Evolutionary conservation across 2,113 vertebrate species (phyloP).

Genomic region (Grantiella picta): DNA sequence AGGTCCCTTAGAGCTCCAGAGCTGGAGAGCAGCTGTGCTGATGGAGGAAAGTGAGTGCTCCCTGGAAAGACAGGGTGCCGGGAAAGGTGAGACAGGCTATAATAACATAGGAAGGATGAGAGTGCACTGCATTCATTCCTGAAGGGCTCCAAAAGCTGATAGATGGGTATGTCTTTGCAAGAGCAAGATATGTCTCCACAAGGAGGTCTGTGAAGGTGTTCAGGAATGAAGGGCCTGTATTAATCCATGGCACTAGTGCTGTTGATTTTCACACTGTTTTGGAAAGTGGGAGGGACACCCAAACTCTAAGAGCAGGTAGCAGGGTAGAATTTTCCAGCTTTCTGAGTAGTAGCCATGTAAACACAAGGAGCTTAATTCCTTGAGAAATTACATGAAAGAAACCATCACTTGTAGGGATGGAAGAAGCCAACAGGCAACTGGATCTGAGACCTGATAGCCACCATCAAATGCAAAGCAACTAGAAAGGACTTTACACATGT

Average conservation of each 20-base stretch:
- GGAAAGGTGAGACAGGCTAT: too few relatives aligned
- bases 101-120: not conserved
- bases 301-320: not conserved
- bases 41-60: not conserved
- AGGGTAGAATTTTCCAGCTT: not conserved
- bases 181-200: not conserved
- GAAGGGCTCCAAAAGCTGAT: not conserved
- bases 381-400: not conserved
- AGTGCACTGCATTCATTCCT: not conserved
- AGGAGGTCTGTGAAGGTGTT: not conserved
- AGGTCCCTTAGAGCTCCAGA: not conserved
- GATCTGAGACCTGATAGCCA: not conserved
- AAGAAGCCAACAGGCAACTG: not conserved
- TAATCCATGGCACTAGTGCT: not conserved
- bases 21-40: not conserved
- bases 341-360: rapidly evolving
- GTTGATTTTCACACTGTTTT: not conserved
- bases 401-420: not conserved
- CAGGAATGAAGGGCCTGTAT: not conserved
- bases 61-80: rapidly evolving
- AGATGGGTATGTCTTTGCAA: not conserved
- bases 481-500: not conserved
- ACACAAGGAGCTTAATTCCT: not conserved
- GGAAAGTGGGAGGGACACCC: not conserved
- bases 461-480: not conserved